phyloP scores from a whole-genome alignment of 2,113 vertebrate genomes.

The Oenanthe melanoleuca region DNA sequence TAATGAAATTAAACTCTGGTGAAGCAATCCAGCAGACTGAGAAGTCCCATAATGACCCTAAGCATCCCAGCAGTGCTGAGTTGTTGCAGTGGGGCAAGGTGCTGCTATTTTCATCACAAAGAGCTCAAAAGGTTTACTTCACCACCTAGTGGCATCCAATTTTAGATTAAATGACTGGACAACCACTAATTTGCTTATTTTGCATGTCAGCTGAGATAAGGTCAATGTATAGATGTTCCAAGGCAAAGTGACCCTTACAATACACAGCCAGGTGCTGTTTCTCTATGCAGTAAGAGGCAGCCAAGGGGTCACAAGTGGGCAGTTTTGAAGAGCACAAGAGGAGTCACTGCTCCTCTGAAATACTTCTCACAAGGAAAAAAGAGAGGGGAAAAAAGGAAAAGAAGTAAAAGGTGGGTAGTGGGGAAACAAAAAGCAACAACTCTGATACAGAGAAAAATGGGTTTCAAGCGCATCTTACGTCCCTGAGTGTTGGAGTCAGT shows the following conservation, averaged over 20 bases:
- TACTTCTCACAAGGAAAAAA: neutral
- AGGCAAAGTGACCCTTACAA: neutral
- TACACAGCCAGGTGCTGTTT: neutral
- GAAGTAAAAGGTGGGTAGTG: rapidly evolving
- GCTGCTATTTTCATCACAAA: neutral
- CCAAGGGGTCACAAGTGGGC: rapidly evolving
- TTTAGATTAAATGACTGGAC: neutral
- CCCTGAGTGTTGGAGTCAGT: neutral
- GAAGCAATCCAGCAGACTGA: neutral
- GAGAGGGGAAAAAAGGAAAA: rapidly evolving
- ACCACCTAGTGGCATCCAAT: neutral
- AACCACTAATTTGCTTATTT: neutral
- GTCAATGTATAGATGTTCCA: rapidly evolving
- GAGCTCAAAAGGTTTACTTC: neutral
- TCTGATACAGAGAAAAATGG: neutral
- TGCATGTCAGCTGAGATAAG: neutral
- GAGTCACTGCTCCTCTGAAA: neutral
- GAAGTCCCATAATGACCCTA: neutral
- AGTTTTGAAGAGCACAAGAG: neutral
- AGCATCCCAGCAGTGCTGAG: neutral
- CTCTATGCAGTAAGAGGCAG: rapidly evolving
- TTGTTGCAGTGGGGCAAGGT: neutral
- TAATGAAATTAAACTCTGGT: neutral
- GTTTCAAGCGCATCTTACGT: neutral
- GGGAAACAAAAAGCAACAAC: neutral